Base-by-base conservation (phyloP, 2,888 invertebrate genomes). In the Mimumesa dahlbomi region DNA sequence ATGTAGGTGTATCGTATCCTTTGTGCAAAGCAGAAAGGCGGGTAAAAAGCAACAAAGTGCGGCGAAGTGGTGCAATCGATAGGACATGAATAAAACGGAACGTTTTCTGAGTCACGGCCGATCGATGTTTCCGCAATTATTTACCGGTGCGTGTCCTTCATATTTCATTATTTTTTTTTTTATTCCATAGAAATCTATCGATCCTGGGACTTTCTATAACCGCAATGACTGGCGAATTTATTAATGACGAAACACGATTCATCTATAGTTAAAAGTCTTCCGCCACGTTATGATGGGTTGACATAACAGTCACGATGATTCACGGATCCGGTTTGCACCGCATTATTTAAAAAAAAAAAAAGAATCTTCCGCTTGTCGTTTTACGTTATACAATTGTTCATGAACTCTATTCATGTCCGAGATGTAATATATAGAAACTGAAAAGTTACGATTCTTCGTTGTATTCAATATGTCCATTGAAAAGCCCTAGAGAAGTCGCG, bases 141-240 rank as follows among this genome's bases (percentile, higher is more conserved):
- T 56, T 34, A 48, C 19, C 50, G 36, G 54, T 1, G 13, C 9
- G 21, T 34, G 42, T 57, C 50, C 29, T 57, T 63, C 48, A n/a
- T 57, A 57, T 59, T 73, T 57, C 52, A 22, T 42, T 49, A 61
- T 63, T 69, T 64, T n/a, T n/a, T n/a, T n/a, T n/a, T n/a, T n/a
- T n/a, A n/a, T 52, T 42, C 13, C 42, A 5, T 13, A 14, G 31
- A 49, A 34, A 34, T 54, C 14, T 40, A 45, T 56, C 29, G 38
- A 63, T 45, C n/a, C 7, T 42, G 2, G 22, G 5, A 45, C 36
- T 49, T 63, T 7, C 7, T 31, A 19, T 9, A 38, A 52, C 61
- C 58, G 13, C 61, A 19, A 61, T 58, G 52, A 63, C 53, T 31
- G 42, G 38, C 40, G 29, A 57, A 52, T 64, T 73, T 50, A 18